Evolutionary conservation across 2,888 invertebrate genomes (phyloP).

Genomic region (Anthophora plumipes): DNA sequence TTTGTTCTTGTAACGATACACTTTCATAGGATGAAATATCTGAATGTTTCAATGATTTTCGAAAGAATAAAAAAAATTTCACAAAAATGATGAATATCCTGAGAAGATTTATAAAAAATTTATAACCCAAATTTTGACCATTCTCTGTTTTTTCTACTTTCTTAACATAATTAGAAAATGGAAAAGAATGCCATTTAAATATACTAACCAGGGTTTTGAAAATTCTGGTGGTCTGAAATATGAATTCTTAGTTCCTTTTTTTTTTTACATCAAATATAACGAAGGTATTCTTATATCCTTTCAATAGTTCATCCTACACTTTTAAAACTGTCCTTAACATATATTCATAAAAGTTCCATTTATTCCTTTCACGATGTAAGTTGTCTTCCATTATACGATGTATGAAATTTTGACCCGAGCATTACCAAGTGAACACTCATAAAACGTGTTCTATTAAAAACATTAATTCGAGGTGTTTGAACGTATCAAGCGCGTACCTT

Average conservation of each 20-base stretch:
- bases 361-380: slow-evolving; percentile 25
- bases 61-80: no score
- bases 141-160: neutral
- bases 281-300: slow-evolving; percentile 12
- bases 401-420: neutral
- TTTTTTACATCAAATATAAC: neutral
- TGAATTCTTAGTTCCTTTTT: neutral
- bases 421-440: slow-evolving; percentile 1
- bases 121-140: neutral
- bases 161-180: neutral
- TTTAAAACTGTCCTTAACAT: slow-evolving; percentile 17
- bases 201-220: no score
- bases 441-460: neutral
- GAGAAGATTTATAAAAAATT: no score
- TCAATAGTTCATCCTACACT: slow-evolving; percentile 33
- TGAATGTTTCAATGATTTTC: neutral
- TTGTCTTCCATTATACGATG: slow-evolving; percentile 31
- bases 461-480: neutral
- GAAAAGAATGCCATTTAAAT: neutral
- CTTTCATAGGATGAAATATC: neutral
- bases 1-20: neutral
- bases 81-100: no score
- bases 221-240: neutral
- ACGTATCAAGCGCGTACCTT: neutral
- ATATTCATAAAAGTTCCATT: slow-evolving; percentile 23